These are phyloP conservation scores for Blennius ocellaris DNA, from an alignment of 2,113 vertebrate species.

Conservation along the genomic window DNA sequence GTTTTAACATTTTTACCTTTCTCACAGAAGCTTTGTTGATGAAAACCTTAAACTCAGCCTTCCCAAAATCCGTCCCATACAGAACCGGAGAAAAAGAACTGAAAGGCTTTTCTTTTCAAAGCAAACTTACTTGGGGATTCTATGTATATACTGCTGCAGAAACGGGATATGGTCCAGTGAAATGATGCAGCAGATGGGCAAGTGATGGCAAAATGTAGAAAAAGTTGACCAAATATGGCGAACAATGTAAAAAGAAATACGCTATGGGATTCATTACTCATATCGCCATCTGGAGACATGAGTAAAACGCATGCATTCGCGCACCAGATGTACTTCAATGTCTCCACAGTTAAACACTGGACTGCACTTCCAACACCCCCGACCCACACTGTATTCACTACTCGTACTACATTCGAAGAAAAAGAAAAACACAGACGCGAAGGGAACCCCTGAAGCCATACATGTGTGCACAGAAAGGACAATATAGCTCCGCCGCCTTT, in stretches of 20 bases:
- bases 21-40: background rate
- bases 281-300: background rate
- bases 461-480: conserved; percentile 47
- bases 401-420: background rate
- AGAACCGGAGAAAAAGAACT: background rate
- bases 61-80: background rate
- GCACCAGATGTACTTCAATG: background rate
- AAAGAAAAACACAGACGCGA: background rate
- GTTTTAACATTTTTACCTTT: background rate
- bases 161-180: background rate
- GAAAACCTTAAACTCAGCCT: background rate
- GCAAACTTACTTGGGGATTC: background rate
- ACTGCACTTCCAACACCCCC: background rate
- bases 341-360: background rate
- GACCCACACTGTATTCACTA: background rate
- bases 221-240: background rate
- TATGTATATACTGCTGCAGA: background rate
- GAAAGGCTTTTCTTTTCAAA: background rate
- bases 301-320: background rate
- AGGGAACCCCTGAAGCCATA: conserved; percentile 11
- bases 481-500: conserved; percentile 44
- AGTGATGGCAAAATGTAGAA: background rate
- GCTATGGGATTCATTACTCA: conserved; percentile 11
- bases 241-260: background rate
- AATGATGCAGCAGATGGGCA: conserved; percentile 8